These are phyloP conservation scores for Ophion costatus DNA, from an alignment of 2,888 invertebrate species.

Conservation along the genomic window DNA sequence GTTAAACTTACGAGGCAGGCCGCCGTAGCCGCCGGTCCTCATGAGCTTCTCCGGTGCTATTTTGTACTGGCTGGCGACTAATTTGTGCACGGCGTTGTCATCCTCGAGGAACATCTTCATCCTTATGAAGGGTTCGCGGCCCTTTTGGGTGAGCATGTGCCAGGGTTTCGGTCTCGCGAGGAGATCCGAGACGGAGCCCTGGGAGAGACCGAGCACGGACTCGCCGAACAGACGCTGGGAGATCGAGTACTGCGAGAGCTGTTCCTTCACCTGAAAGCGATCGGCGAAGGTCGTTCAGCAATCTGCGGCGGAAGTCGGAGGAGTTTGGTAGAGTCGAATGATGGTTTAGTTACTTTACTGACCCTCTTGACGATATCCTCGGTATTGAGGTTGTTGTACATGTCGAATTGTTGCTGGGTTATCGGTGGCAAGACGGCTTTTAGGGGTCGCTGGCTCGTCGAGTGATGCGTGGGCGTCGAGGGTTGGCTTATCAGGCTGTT, in stretches of 20 bases:
- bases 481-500: slow-evolving; percentile 97
- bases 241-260: slow-evolving; percentile 97
- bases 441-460: slow-evolving; percentile 93
- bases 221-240: slow-evolving; percentile 99
- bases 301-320: background rate
- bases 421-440: slow-evolving; percentile 99
- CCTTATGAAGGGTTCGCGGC: slow-evolving; percentile 97
- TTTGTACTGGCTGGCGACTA: slow-evolving; percentile 98
- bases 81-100: slow-evolving; percentile 96
- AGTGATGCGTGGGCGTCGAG: slow-evolving; percentile 93
- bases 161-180: slow-evolving; percentile 99
- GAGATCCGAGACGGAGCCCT: slow-evolving; percentile 98
- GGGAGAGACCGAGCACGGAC: slow-evolving; percentile 97
- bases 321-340: background rate
- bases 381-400: slow-evolving; percentile 98
- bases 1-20: slow-evolving; percentile 90
- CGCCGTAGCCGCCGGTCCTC: slow-evolving; percentile 97
- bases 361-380: slow-evolving; percentile 98
- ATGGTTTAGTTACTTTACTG: slow-evolving; percentile 68
- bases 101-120: slow-evolving; percentile 99
- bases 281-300: background rate
- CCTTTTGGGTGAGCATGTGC: slow-evolving; percentile 99
- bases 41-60: slow-evolving; percentile 98
- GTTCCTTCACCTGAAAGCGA: slow-evolving; percentile 91
- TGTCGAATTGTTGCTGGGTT: slow-evolving; percentile 99